Evolutionary conservation across 2,113 vertebrate genomes (phyloP).

Genomic region (Anseranas semipalmata): DNA sequence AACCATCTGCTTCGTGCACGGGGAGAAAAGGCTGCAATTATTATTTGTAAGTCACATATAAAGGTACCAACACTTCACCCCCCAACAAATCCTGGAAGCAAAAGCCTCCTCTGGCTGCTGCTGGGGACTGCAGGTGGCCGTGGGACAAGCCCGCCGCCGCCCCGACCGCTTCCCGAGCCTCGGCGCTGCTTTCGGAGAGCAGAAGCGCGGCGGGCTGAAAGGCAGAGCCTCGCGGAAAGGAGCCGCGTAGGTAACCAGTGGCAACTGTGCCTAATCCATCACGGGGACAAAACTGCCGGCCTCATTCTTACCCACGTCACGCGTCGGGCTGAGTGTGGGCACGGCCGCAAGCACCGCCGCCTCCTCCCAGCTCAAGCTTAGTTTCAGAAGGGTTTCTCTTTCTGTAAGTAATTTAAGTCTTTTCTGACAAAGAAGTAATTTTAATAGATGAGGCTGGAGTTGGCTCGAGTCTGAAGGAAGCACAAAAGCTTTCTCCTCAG

Average conservation of each 20-base stretch:
- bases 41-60: too few species aligned
- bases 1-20: too few species aligned
- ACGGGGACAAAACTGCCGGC: neutral
- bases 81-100: too few species aligned
- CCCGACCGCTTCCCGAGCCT: rapidly evolving
- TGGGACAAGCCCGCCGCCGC: too few species aligned
- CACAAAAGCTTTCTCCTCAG: neutral
- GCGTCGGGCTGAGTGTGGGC: neutral
- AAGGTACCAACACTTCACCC: too few species aligned
- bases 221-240: neutral
- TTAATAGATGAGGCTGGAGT: neutral
- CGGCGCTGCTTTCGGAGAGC: neutral
- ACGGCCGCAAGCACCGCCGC: neutral
- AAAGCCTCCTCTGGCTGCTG: neutral
- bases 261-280: conserved; percentile 61
- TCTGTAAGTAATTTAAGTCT: neutral
- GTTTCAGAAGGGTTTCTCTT: neutral
- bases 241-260: conserved; percentile 48
- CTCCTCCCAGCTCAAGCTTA: neutral
- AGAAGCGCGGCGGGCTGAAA: neutral
- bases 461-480: neutral
- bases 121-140: neutral
- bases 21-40: too few species aligned
- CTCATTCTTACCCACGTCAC: conserved; percentile 52
- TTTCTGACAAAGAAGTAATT: neutral